Conservation (phyloP, 2,888 invertebrate species). For the Seira musarum region DNA sequence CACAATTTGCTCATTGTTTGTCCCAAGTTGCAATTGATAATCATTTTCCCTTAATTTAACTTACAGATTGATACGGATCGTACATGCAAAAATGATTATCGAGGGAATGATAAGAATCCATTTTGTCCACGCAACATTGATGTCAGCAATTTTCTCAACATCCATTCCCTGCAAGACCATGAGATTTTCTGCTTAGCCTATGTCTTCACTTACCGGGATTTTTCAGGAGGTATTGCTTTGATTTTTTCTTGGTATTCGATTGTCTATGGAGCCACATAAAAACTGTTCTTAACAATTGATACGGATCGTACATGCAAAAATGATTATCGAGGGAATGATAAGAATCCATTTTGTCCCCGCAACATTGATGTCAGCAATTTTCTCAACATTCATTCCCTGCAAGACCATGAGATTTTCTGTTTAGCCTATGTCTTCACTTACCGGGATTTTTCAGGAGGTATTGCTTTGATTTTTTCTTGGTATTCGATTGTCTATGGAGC, state of each 20-base stretch:
- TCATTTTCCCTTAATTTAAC: neutral
- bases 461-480: too few species aligned
- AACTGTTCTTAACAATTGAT: constrained; percentile 83
- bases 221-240: constrained; percentile 99
- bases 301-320: constrained; percentile 86
- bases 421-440: constrained; percentile 99
- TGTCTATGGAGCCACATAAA: too few species aligned
- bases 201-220: constrained; percentile 98
- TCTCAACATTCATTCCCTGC: constrained; percentile 96
- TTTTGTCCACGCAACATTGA: constrained; percentile 98
- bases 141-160: constrained; percentile 98
- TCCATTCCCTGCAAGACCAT: constrained; percentile 97
- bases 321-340: constrained; percentile 77
- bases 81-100: constrained; percentile 80
- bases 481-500: too few species aligned
- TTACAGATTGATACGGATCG: constrained; percentile 92
- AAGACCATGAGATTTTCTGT: constrained; percentile 98
- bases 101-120: constrained; percentile 81
- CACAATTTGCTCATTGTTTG: too few species aligned
- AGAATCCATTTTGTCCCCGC: constrained; percentile 93
- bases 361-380: constrained; percentile 99
- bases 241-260: too few species aligned
- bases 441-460: constrained; percentile 98
- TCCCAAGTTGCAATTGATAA: too few species aligned
- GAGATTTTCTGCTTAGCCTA: constrained; percentile 99